Evolutionary conservation across 1,140 invertebrate genomes (phyloP).

Genomic region (Pristionchus pacificus): DNA sequence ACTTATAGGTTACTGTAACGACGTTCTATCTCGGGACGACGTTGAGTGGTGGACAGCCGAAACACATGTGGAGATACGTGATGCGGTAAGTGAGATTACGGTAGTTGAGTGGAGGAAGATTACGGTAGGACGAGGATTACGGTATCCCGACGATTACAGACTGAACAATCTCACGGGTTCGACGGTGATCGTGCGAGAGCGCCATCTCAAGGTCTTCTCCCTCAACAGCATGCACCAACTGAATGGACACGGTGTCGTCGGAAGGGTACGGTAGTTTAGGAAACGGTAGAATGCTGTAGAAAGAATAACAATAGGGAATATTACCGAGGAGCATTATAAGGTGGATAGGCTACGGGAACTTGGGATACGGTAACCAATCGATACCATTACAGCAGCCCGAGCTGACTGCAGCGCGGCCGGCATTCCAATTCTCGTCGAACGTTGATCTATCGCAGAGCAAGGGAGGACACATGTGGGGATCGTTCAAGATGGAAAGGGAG

Average conservation of each 20-base stretch:
- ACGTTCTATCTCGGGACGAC: conserved; percentile 44
- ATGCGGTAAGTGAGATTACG: conserved; percentile 15
- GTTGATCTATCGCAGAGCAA: conserved; percentile 41
- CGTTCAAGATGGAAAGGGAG: conserved; percentile 42
- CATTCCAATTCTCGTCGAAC: conserved; percentile 39
- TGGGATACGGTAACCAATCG: conserved; percentile 3
- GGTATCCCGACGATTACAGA: not conserved
- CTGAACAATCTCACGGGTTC: conserved; percentile 34
- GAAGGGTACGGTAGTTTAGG: too few species aligned
- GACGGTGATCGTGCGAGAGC: conserved; percentile 36
- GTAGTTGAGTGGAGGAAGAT: not conserved
- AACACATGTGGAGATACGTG: conserved; percentile 44
- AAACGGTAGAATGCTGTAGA: conserved; percentile 14
- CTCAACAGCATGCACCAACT: conserved; percentile 44
- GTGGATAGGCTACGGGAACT: too few species aligned
- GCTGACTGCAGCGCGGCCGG: conserved; percentile 33
- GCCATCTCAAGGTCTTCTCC: conserved; percentile 40
- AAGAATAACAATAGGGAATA: not conserved
- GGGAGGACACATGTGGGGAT: conserved; percentile 47
- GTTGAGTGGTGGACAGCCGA: conserved; percentile 30
- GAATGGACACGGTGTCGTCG: conserved; percentile 28
- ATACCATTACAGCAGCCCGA: conserved; percentile 28
- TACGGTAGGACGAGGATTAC: not conserved
- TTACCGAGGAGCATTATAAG: not conserved
- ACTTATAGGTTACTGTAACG: conserved; percentile 34